Conservation (phyloP, 2,113 vertebrate species). For the Bungarus multicinctus region DNA sequence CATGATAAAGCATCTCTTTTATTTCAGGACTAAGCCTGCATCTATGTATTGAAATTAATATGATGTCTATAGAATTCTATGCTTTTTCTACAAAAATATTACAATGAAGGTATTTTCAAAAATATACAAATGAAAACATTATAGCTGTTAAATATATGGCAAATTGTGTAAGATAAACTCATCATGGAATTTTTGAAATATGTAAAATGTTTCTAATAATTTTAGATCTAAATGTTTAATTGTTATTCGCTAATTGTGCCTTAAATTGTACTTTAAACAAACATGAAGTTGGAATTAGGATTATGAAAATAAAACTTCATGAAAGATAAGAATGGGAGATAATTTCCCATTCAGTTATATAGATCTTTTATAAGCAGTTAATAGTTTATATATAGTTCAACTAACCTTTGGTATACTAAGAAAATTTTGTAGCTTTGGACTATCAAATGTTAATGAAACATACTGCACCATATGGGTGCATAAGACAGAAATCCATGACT, state of each 20-base stretch:
- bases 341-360: background rate
- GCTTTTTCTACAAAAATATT: background rate
- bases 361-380: background rate
- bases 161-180: background rate
- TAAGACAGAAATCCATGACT: no score
- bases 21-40: background rate
- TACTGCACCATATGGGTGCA: background rate
- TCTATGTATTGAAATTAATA: background rate
- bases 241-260: background rate
- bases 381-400: background rate
- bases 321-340: background rate
- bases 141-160: background rate
- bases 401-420: background rate
- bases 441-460: background rate
- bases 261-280: background rate
- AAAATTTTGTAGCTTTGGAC: background rate
- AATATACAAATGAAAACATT: background rate
- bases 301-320: background rate
- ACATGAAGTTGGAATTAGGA: background rate
- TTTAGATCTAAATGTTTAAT: background rate
- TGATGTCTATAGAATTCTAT: background rate
- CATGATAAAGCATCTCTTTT: background rate
- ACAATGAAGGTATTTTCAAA: background rate
- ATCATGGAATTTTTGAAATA: background rate
- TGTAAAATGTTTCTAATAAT: background rate